These are phyloP conservation scores for Cyprinodon diabolis DNA, from an alignment of 2,797 vertebrate species.

Conservation along the genomic window DNA sequence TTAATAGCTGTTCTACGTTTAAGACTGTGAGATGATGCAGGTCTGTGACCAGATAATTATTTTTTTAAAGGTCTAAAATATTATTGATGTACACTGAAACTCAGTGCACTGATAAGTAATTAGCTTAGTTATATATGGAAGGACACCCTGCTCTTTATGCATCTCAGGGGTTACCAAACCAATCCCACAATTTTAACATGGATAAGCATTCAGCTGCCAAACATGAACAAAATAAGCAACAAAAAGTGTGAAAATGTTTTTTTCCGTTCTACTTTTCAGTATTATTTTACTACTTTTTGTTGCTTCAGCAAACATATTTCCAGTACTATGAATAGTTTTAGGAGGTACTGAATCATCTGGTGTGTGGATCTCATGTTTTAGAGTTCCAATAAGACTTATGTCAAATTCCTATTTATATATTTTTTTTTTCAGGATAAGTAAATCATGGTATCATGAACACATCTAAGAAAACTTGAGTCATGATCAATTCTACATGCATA, in stretches of 20 bases:
- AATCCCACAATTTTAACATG: neutral
- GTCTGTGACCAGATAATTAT: neutral
- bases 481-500: neutral
- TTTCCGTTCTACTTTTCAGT: no score
- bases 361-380: conserved; percentile 11
- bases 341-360: neutral
- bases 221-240: no score
- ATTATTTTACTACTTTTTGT: neutral
- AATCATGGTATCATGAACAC: neutral
- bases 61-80: conserved; percentile 3
- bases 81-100: conserved; percentile 1
- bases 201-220: no score
- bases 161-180: neutral
- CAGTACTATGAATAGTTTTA: neutral
- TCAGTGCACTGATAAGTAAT: neutral
- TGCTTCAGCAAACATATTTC: neutral
- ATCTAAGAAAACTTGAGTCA: neutral
- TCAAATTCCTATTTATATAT: neutral
- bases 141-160: neutral
- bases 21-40: conserved; percentile 9
- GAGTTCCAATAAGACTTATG: neutral
- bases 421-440: neutral
- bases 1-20: neutral
- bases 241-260: no score
- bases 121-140: neutral